A percentile compares a stretch with the other conserved stretches of the same genome.
Conservation (phyloP, 2,113 vertebrate species). For the Crotalus viridis region DNA sequence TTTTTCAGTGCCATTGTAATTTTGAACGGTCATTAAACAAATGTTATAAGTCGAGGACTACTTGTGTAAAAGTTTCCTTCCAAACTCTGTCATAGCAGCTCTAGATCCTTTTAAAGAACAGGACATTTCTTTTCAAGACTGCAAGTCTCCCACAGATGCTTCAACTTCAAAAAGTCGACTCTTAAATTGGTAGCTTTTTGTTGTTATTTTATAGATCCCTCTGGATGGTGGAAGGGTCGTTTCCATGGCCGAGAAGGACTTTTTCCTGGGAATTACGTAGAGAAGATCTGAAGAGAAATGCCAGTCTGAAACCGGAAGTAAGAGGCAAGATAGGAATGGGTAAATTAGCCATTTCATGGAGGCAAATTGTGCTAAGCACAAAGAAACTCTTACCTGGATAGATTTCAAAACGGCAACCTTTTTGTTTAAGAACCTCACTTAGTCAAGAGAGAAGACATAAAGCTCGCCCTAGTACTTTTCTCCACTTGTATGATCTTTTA, state of each 20-base stretch:
- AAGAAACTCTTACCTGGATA: neutral
- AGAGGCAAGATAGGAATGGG: neutral
- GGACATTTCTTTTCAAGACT: neutral
- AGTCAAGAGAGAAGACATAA: neutral
- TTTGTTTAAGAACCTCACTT: neutral
- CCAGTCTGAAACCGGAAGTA: accelerated
- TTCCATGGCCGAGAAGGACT: constrained; percentile 86
- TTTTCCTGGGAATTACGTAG: constrained; percentile 95
- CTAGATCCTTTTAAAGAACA: neutral
- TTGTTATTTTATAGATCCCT: constrained; percentile 73
- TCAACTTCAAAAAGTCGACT: neutral
- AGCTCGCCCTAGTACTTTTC: neutral
- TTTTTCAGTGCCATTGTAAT: too few relatives aligned
- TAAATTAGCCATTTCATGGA: neutral
- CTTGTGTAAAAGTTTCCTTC: neutral
- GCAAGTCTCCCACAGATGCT: neutral
- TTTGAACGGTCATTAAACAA: too few relatives aligned
- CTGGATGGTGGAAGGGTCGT: constrained; percentile 94
- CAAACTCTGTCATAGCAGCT: neutral
- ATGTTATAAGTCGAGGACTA: too few relatives aligned
- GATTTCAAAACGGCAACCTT: neutral
- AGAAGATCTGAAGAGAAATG: constrained; percentile 82
- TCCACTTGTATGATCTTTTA: neutral
- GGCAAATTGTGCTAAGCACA: neutral
- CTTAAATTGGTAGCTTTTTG: neutral